These are phyloP conservation scores for Rhogogaster chlorosoma DNA, from an alignment of 2,888 invertebrate species.

Conservation along the genomic window DNA sequence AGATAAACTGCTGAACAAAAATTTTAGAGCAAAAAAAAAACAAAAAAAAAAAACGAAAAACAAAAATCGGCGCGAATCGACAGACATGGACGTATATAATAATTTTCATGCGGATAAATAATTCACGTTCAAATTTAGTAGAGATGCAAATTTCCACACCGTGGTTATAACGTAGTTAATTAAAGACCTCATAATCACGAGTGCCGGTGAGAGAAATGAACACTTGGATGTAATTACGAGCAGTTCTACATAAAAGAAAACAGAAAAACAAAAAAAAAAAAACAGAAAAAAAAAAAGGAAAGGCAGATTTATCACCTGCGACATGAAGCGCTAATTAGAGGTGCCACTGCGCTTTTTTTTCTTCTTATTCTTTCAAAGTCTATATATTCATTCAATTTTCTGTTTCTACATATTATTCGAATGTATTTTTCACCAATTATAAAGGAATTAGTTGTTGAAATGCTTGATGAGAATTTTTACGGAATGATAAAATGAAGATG, in stretches of 20 bases:
- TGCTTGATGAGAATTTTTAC: neutral
- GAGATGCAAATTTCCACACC: neutral
- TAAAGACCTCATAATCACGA: neutral
- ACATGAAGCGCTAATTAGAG: neutral
- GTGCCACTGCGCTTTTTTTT: neutral
- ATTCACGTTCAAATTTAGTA: neutral
- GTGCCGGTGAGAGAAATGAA: neutral
- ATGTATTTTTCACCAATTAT: neutral
- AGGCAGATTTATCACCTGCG: neutral
- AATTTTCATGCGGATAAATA: neutral
- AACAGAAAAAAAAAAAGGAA: neutral
- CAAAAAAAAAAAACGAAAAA: neutral
- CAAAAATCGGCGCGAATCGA: neutral
- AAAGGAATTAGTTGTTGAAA: neutral
- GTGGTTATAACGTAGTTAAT: neutral
- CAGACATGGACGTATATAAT: neutral
- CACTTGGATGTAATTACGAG: neutral
- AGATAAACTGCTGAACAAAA: neutral
- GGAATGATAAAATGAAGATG: neutral
- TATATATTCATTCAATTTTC: neutral
- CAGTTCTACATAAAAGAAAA: neutral
- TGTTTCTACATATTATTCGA: neutral
- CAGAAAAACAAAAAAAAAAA: neutral
- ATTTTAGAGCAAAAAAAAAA: neutral
- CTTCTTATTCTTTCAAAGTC: too few species aligned